Evolutionary conservation across 2,797 vertebrate genomes (phyloP).

Genomic region (Remorina albescens): DNA sequence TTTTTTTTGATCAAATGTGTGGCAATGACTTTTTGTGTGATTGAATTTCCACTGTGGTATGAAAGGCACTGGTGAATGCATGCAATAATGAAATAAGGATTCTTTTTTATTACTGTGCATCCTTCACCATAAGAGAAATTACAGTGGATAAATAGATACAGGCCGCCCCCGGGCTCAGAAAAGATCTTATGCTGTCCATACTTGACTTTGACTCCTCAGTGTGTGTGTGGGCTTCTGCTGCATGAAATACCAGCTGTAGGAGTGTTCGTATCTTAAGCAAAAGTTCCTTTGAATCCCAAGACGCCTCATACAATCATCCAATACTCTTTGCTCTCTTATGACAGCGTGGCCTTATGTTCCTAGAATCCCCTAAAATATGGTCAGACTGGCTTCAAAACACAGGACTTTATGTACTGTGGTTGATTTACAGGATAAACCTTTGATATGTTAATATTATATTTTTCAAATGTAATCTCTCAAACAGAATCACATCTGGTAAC

Average conservation of each 20-base stretch:
- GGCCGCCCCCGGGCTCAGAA: constrained; percentile 61
- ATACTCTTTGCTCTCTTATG: constrained; percentile 25
- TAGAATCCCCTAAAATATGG: constrained; percentile 5
- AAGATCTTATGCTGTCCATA: constrained; percentile 43
- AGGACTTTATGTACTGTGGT: constrained; percentile 5
- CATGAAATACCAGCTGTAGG: constrained; percentile 61
- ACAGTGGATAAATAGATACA: constrained; percentile 55
- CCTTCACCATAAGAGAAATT: constrained; percentile 49
- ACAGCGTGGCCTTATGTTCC: constrained; percentile 9
- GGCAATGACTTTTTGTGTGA: background rate
- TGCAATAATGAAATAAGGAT: constrained; percentile 34
- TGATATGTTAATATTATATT: background rate
- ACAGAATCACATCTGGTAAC: background rate
- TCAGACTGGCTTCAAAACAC: constrained; percentile 23
- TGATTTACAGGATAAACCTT: constrained; percentile 14
- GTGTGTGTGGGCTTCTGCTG: constrained; percentile 58
- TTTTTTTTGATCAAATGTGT: constrained; percentile 12
- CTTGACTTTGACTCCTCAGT: constrained; percentile 47
- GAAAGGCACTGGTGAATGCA: constrained; percentile 12
- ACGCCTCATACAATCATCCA: constrained; percentile 12
- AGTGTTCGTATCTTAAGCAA: constrained; percentile 47
- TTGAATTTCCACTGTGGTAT: background rate
- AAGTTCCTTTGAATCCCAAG: constrained; percentile 46
- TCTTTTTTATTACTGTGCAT: constrained; percentile 26
- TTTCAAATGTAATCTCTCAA: background rate